phyloP scores from a whole-genome alignment of 2,797 vertebrate genomes.

The Melanogrammus aeglefinus region DNA sequence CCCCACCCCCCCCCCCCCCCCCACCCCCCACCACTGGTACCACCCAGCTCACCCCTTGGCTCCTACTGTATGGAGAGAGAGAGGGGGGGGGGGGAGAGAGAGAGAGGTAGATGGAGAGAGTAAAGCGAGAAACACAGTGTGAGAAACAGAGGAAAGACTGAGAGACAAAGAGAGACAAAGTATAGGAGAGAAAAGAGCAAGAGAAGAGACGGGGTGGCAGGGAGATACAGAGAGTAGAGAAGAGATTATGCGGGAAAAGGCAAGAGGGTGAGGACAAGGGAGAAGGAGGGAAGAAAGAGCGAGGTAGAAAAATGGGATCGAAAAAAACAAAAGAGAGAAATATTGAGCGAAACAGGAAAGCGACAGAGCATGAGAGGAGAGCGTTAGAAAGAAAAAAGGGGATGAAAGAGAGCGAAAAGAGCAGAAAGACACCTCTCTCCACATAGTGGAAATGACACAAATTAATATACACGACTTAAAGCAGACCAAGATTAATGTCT shows the following conservation, averaged over 20 bases:
- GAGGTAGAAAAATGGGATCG: constrained; percentile 28
- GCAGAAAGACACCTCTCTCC: constrained; percentile 71
- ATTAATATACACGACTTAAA: constrained; percentile 99
- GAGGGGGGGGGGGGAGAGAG: constrained; percentile 41
- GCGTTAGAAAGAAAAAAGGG: constrained; percentile 13
- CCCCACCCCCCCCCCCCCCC: constrained; percentile 49
- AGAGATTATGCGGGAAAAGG: constrained; percentile 4
- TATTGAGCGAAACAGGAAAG: background rate
- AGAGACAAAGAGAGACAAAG: constrained; percentile 22
- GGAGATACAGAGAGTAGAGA: background rate
- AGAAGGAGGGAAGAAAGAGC: constrained; percentile 23
- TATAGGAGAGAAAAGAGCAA: constrained; percentile 20
- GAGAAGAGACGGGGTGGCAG: background rate
- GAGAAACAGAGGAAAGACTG: constrained; percentile 29
- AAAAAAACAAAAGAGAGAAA: background rate
- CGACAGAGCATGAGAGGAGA: constrained; percentile 5
- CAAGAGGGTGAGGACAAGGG: background rate
- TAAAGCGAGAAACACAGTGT: constrained; percentile 19
- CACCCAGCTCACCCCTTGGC: constrained; percentile 76
- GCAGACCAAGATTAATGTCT: constrained; percentile 99
- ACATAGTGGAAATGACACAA: constrained; percentile 99
- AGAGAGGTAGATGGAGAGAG: constrained; percentile 21
- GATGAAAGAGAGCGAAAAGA: constrained; percentile 4
- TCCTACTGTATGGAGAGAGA: constrained; percentile 56
- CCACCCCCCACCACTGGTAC: constrained; percentile 76